Conservation (phyloP, 2,113 vertebrate genomes). For the Aleadryas rufinucha region DNA sequence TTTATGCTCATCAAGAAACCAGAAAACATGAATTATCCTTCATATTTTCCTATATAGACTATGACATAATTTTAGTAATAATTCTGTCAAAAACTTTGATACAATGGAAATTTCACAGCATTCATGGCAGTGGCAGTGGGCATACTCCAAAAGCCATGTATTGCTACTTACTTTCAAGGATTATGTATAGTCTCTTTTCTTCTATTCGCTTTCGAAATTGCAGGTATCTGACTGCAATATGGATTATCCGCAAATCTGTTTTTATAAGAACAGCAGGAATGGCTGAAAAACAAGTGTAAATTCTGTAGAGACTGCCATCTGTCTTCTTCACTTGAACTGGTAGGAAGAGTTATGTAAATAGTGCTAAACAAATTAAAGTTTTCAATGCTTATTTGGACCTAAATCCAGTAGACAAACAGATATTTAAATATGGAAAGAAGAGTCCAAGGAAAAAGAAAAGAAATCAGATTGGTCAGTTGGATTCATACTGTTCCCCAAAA, state of each 20-base stretch:
- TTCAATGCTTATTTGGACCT: not conserved
- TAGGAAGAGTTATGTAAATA: slow-evolving; percentile 26
- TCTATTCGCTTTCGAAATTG: not conserved
- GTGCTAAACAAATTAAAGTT: not conserved
- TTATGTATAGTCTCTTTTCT: not conserved
- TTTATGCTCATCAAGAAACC: not conserved
- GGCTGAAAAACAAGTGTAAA: not conserved
- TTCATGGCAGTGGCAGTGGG: not conserved
- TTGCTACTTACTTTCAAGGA: not conserved
- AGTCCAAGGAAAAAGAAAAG: not conserved
- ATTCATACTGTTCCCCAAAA: not conserved
- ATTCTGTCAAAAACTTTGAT: not conserved
- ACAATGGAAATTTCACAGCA: not conserved
- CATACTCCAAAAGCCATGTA: not conserved
- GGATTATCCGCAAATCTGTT: slow-evolving; percentile 26
- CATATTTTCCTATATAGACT: not conserved
- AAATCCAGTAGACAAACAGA: not conserved
- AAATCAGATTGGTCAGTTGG: not conserved
- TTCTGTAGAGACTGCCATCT: not conserved
- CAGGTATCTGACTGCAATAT: slow-evolving; percentile 17
- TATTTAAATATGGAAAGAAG: not conserved
- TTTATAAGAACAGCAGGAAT: not conserved
- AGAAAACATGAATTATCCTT: not conserved
- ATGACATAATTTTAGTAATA: not conserved
- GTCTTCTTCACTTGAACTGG: not conserved